These are phyloP conservation scores for Phthorimaea operculella DNA, from an alignment of 1,140 invertebrate genomes.

Conservation along the genomic window DNA sequence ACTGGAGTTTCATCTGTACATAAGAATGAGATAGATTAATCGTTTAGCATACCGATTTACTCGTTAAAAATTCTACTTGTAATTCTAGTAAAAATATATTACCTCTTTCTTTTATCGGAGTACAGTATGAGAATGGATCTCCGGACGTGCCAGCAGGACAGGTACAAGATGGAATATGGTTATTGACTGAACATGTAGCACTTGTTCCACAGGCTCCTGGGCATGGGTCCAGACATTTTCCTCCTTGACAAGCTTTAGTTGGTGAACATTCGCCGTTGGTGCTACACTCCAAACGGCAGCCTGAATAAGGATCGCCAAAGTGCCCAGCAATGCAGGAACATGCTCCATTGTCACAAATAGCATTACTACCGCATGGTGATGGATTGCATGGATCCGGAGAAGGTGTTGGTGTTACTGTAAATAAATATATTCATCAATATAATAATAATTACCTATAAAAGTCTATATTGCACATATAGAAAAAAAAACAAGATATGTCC, in stretches of 20 bases:
- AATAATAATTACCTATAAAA: constrained; percentile 70
- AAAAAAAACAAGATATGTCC: too few species aligned
- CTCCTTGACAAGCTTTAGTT: constrained; percentile 76
- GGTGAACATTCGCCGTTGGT: constrained; percentile 74
- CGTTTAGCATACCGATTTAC: background rate
- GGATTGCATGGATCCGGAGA: constrained; percentile 74
- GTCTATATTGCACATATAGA: constrained; percentile 53
- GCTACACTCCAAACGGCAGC: constrained; percentile 75
- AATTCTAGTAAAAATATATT: constrained; percentile 19
- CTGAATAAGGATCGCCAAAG: constrained; percentile 74
- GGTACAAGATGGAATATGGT: constrained; percentile 78
- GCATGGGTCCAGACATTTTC: constrained; percentile 82
- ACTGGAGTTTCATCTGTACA: background rate
- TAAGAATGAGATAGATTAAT: background rate
- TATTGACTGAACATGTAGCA: constrained; percentile 75
- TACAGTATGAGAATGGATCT: constrained; percentile 77
- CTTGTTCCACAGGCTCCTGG: constrained; percentile 76
- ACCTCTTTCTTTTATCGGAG: constrained; percentile 69
- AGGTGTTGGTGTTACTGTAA: constrained; percentile 60
- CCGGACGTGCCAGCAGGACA: constrained; percentile 76
- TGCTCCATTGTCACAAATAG: constrained; percentile 72
- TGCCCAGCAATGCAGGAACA: constrained; percentile 73
- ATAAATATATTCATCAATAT: constrained; percentile 41
- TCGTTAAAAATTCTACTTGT: background rate
- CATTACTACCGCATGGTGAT: constrained; percentile 79